Percentiles rank a stretch among this genome's conserved stretches.
These are phyloP conservation scores for Stichopus chloronotus DNA, from an alignment of 35 echinoderm and acorn worm species.

Conservation along the genomic window DNA sequence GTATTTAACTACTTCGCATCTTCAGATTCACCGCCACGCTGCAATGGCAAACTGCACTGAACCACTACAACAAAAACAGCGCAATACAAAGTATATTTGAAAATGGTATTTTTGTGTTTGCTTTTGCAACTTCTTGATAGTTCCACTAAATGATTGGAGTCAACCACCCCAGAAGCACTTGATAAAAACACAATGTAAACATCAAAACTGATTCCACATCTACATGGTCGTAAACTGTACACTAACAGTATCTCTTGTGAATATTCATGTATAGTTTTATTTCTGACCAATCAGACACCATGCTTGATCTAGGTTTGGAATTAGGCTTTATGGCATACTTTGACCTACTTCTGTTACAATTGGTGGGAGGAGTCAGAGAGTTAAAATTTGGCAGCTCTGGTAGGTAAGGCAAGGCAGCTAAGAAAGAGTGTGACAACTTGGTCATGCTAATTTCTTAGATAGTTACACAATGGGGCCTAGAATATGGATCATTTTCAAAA, in stretches of 20 bases:
- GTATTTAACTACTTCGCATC: too few species aligned
- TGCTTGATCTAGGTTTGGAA: constrained; percentile 38
- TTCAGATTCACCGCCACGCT: too few species aligned
- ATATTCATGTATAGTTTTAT: background rate
- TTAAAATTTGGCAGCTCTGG: constrained; percentile 30
- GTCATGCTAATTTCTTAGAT: constrained; percentile 59
- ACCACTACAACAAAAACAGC: background rate
- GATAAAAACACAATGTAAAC: constrained; percentile 56
- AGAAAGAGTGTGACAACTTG: constrained; percentile 47
- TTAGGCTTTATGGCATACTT: constrained; percentile 58
- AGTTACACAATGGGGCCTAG: constrained; percentile 58
- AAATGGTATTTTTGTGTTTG: constrained; percentile 36
- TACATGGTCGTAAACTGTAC: constrained; percentile 15
- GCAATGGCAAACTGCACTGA: too few species aligned
- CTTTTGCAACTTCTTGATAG: constrained; percentile 18
- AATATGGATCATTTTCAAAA: constrained; percentile 50
- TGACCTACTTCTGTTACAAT: constrained; percentile 59
- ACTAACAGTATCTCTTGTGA: background rate
- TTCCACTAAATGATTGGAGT: constrained; percentile 9
- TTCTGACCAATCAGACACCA: constrained; percentile 25
- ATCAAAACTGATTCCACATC: constrained; percentile 29
- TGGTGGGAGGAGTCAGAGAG: constrained; percentile 25
- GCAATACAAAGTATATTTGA: constrained; percentile 15
- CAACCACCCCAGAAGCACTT: constrained; percentile 8
- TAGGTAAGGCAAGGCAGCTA: constrained; percentile 16